Conservation (phyloP, 1,140 invertebrate species). For the Manduca sexta region DNA sequence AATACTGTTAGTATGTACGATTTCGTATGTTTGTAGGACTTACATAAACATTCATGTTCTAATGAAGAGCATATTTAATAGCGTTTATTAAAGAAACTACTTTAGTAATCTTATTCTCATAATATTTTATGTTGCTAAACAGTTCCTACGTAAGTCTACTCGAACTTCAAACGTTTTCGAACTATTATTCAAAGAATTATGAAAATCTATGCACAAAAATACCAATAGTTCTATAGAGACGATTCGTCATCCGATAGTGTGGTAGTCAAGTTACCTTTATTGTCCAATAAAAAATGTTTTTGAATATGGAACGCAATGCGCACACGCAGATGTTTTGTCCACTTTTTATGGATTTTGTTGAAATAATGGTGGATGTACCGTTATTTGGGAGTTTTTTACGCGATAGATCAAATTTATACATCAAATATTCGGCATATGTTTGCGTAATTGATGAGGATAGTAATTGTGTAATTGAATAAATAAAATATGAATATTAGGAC, state of each 20-base stretch:
- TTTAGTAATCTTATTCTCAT: too few relatives aligned
- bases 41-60: too few relatives aligned
- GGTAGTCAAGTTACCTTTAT: constrained; percentile 59
- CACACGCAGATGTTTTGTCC: constrained; percentile 59
- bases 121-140: too few relatives aligned
- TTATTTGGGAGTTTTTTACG: constrained; percentile 37
- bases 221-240: not conserved
- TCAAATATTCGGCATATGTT: constrained; percentile 12
- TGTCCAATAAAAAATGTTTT: constrained; percentile 36
- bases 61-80: too few relatives aligned
- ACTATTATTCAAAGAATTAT: not conserved
- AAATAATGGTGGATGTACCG: constrained; percentile 38
- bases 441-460: constrained; percentile 15
- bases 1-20: too few relatives aligned
- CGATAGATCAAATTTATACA: constrained; percentile 40
- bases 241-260: constrained; percentile 38
- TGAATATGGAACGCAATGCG: constrained; percentile 44
- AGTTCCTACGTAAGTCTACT: too few relatives aligned
- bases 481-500: too few relatives aligned
- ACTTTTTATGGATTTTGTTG: constrained; percentile 53
- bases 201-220: not conserved
- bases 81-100: too few relatives aligned
- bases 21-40: too few relatives aligned
- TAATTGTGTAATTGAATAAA: constrained; percentile 6
- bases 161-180: too few relatives aligned